Evolutionary conservation across 2,888 invertebrate genomes (phyloP).

Genomic region (Palloptera scutellata): DNA sequence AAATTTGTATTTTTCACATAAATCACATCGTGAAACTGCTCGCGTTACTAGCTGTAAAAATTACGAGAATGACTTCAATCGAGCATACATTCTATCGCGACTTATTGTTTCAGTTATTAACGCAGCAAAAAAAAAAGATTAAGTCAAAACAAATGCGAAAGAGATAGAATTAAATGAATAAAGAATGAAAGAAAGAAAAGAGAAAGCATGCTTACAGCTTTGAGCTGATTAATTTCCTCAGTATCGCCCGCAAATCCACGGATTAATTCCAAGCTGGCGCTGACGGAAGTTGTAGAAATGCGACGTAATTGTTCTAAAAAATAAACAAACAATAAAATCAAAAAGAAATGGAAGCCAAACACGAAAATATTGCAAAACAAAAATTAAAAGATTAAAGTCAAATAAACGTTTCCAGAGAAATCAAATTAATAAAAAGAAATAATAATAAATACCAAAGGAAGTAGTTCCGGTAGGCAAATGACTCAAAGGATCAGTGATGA

Average conservation of each 20-base stretch:
- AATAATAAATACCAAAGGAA: constrained; percentile 57
- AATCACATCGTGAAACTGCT: not conserved
- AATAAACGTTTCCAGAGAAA: constrained; percentile 21
- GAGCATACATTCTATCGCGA: too few relatives aligned
- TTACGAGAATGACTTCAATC: not conserved
- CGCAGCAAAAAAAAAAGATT: constrained; percentile 35
- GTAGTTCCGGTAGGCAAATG: constrained; percentile 58
- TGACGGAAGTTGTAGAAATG: constrained; percentile 55
- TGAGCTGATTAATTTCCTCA: constrained; percentile 63
- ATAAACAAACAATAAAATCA: constrained; percentile 31
- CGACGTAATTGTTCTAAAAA: constrained; percentile 63
- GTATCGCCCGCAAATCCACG: constrained; percentile 50
- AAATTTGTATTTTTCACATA: not conserved
- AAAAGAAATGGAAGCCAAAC: constrained; percentile 25
- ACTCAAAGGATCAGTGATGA: constrained; percentile 53
- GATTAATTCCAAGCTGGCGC: constrained; percentile 44
- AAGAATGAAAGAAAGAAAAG: constrained; percentile 37
- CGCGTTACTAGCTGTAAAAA: not conserved
- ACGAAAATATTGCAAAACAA: constrained; percentile 27
- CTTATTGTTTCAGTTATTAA: too few relatives aligned
- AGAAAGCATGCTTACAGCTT: constrained; percentile 63
- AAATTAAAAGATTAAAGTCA: constrained; percentile 19
- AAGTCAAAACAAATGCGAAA: constrained; percentile 29
- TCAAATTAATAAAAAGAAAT: constrained; percentile 27
- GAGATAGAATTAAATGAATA: constrained; percentile 36